Percentiles rank a stretch among this genome's conserved stretches.
Evolutionary conservation across 1,140 invertebrate genomes (phyloP).

Genomic region (Lasioglossum baleicum): DNA sequence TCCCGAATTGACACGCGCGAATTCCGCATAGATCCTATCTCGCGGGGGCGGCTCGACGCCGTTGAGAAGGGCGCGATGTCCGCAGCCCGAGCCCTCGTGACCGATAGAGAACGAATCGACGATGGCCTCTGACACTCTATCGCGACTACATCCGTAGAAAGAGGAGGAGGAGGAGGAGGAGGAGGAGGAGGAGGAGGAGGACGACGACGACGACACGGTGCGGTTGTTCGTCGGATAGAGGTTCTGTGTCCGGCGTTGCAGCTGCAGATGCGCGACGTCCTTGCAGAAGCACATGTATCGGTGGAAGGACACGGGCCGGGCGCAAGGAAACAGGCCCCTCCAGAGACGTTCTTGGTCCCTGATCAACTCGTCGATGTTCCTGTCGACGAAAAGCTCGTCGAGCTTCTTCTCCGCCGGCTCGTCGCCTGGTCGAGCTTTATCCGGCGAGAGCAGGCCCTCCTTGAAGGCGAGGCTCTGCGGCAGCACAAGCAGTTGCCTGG

Average conservation of each 20-base stretch:
- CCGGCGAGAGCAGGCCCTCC: not conserved
- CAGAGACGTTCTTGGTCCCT: slow-evolving; percentile 23
- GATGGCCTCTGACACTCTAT: slow-evolving; percentile 22
- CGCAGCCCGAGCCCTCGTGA: slow-evolving; percentile 19
- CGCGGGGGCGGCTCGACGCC: not conserved
- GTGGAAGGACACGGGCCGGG: slow-evolving; percentile 80
- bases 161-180: not conserved
- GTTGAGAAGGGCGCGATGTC: slow-evolving; percentile 29
- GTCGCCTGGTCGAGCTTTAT: not conserved
- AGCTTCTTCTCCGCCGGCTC: not conserved
- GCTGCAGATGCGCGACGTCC: slow-evolving; percentile 33
- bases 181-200: not conserved
- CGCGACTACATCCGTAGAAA: not conserved
- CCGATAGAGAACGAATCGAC: slow-evolving; percentile 44
- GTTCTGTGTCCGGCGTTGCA: not conserved
- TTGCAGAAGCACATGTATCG: slow-evolving; percentile 80
- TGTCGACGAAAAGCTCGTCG: not conserved
- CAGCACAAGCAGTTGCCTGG: slow-evolving; percentile 1
- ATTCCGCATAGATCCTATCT: not conserved
- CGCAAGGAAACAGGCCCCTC: slow-evolving; percentile 69
- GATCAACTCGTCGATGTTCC: slow-evolving; percentile 10
- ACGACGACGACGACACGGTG: not conserved
- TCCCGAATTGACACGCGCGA: slow-evolving; percentile 57
- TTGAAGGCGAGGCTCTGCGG: not conserved
- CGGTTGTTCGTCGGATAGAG: not conserved